phyloP scores from a whole-genome alignment of 2,888 invertebrate species.

The Drosophila sordidapex region DNA sequence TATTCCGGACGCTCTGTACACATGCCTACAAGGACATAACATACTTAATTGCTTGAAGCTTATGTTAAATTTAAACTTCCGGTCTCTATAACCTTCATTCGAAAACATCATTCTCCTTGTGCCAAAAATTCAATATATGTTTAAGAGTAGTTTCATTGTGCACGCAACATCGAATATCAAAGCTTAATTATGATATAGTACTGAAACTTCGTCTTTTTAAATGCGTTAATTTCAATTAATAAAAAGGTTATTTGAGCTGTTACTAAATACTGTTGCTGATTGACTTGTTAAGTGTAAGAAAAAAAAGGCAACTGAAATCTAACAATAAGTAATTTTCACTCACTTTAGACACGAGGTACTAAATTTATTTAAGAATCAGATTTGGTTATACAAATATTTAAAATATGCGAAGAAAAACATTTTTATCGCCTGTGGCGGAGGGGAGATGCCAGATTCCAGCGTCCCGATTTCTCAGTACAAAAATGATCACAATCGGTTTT shows the following conservation, averaged over 20 bases:
- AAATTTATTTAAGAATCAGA: background rate
- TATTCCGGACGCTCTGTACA: slow-evolving; percentile 23
- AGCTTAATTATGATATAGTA: background rate
- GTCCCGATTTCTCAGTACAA: slow-evolving; percentile 3
- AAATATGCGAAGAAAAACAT: background rate
- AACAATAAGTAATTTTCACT: background rate
- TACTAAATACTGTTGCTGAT: background rate
- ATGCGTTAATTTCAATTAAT: background rate
- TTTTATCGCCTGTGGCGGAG: background rate
- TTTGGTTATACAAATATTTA: background rate
- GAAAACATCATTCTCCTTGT: background rate
- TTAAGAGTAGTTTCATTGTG: background rate
- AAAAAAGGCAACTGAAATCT: background rate
- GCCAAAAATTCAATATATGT: background rate
- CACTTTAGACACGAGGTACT: background rate
- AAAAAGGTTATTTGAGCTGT: background rate
- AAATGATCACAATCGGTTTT: slow-evolving; percentile 31
- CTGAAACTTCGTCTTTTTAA: background rate
- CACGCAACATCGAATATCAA: too few species aligned
- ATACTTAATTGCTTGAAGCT: background rate
- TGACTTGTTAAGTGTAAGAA: background rate
- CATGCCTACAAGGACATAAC: slow-evolving; percentile 21
- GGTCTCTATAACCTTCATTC: background rate
- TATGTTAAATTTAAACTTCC: slow-evolving; percentile 15
- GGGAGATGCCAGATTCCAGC: background rate